Percentiles rank a stretch among this genome's conserved stretches.
These are phyloP conservation scores for Drosophila phalerata DNA, from an alignment of 2,888 invertebrate genomes.

Conservation along the genomic window DNA sequence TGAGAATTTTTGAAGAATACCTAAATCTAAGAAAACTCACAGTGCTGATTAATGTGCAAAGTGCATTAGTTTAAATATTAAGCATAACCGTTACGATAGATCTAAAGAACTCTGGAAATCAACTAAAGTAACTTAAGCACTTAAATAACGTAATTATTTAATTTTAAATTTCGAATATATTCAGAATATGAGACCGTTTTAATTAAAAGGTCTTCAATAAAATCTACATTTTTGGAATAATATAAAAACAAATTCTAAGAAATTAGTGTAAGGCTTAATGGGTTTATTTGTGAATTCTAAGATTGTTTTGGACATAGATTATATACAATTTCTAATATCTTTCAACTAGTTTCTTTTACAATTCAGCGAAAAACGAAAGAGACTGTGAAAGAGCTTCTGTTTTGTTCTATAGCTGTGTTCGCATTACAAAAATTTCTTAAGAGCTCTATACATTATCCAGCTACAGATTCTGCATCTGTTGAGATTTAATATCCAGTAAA, in stretches of 20 bases:
- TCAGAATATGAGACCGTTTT: neutral
- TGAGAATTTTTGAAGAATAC: neutral
- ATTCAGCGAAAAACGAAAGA: neutral
- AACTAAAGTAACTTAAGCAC: neutral
- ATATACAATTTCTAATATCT: neutral
- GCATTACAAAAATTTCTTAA: neutral
- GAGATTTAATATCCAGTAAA: neutral
- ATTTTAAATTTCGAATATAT: neutral
- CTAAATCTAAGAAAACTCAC: neutral
- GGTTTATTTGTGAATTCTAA: neutral
- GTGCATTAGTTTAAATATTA: neutral
- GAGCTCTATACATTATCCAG: neutral
- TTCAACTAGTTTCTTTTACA: neutral
- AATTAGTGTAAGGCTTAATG: neutral
- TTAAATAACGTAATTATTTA: neutral
- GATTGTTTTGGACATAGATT: neutral
- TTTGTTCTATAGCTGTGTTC: too few relatives aligned
- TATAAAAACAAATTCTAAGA: neutral
- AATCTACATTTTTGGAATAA: neutral
- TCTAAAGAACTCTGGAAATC: neutral
- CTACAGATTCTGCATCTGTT: neutral
- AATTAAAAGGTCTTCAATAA: neutral
- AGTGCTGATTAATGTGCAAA: slow-evolving; percentile 3
- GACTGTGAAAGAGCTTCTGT: too few relatives aligned
- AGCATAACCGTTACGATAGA: neutral